Evolutionary conservation across 1,140 invertebrate genomes (phyloP), one percentile per base, ranked within the genome.

Genomic region (Drosophila insularis): DNA sequence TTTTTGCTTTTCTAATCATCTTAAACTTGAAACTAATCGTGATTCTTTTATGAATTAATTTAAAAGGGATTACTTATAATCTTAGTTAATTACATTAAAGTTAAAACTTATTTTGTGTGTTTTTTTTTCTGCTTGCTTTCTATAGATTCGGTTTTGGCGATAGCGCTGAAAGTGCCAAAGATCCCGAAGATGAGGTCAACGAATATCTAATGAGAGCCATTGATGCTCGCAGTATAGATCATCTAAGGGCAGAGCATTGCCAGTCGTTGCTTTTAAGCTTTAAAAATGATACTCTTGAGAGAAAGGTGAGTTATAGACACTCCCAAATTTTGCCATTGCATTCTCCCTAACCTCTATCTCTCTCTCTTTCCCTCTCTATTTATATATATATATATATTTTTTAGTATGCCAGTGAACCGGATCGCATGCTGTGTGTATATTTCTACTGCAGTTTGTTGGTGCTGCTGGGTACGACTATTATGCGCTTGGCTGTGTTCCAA

Each of bases 151-250:
- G 95, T 1, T 95, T 96, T 73, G 94, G 94, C 1, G 93, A 93
- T 63, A 91, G 90, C 35, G 93, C 93, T 21, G 93, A 95, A 39
- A 81, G 86, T n/a, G 92, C 93, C 46, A 96, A 96, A 90, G 95
- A 97, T 90, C 96, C 96, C 0, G 96, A 98, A 74, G 97, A 98
- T 70, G 97, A 98, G 92, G 97, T 98, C 1, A 98, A 98, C 90
- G 98, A 98, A 72, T 99, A 99, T 92, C 93, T 99, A 37, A 97
- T 97, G 93, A 94, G 96, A 58, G 98, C 98, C 1, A 99, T 99
- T 68, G 97, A 98, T 92, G 97, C 97, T 0, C 94, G 97, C n/a
- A 98, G 97, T 87, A 97, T 98, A 56, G 97, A 99, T 92, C 94
- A 95, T 59, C 93, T 98, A 8, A 94, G 97, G 37, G 94, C 95